These are phyloP conservation scores for Anabas testudineus DNA, from an alignment of 2,797 vertebrate genomes.

Conservation along the genomic window DNA sequence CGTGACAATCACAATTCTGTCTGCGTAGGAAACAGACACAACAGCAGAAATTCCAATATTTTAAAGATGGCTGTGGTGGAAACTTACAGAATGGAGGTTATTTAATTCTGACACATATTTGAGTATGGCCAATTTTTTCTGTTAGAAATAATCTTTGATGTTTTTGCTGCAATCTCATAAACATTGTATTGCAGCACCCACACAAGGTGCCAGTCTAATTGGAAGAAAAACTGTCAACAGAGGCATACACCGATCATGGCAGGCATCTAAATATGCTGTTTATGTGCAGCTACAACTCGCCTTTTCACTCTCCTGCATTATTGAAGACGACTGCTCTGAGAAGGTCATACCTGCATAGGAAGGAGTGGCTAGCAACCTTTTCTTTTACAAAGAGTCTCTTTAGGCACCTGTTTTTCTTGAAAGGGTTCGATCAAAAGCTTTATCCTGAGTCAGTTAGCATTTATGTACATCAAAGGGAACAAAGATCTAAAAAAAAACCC, in stretches of 20 bases:
- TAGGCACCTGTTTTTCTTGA: background rate
- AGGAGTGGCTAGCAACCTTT: background rate
- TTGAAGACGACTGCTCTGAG: conserved; percentile 11
- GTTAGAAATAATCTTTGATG: background rate
- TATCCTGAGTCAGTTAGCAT: background rate
- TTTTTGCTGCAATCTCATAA: background rate
- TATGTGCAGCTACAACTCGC: background rate
- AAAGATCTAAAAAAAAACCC: background rate
- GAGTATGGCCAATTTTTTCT: background rate
- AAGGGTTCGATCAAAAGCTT: background rate
- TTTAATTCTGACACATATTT: background rate
- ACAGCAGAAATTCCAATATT: background rate
- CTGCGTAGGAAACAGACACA: background rate
- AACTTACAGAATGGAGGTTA: background rate
- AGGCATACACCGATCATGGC: conserved; percentile 4
- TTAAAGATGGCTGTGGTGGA: background rate
- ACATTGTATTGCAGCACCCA: background rate
- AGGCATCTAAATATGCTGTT: conserved; percentile 23
- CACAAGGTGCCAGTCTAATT: too few relatives aligned
- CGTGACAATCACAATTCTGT: background rate
- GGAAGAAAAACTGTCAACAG: background rate
- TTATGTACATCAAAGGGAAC: background rate
- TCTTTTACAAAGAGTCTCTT: background rate
- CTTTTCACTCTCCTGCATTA: conserved; percentile 19
- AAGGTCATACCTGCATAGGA: conserved; percentile 11